Base-by-base conservation (phyloP, 1,140 invertebrate genomes). In the Magallana angulata region DNA sequence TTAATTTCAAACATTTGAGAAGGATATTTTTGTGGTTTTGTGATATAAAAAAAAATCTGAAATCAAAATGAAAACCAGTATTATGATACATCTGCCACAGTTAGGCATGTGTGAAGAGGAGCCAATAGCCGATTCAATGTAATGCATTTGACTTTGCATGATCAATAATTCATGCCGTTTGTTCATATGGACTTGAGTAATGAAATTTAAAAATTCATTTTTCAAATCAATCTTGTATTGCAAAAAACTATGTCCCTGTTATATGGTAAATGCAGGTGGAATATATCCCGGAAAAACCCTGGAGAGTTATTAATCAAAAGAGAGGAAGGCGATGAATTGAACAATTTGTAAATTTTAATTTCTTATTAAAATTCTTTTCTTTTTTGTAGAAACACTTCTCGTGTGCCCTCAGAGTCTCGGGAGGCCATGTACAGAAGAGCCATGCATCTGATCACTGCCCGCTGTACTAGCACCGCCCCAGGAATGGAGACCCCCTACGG, bases 391-490 rank as follows among this genome's bases (percentile, higher is more conserved):
- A 87, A 87, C 84, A 60, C 85, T 3, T 89, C 88, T 58, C 24
- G 87, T 14, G 83, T 84, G n/a, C 85, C 83, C 0, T 82, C 85
- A 7, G 90, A 89, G 30, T 89, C 90, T 0, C 84, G 90, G 16
- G 91, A 92, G 64, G 91, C 91, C 1, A 90, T 90, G 68, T 92
- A 89, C 57, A 84, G 88, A 24, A 87, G 88, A 80, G 92, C 92
- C 30, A 90, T 92, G 91, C 88, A 85, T 8, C 86, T 92, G 48
- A 85, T 92, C 84, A 89, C 90, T 16, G 90, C 85, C 9, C 88
- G 92, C 11, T 92, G 92, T 82, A 90, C 89, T 11, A 91, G 90
- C 82, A 87, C 82, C 57, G 81, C 71, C 48, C 85, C 64, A 7
- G 82, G 86, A 9, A 82, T 86, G 57, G 85, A 88, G 83, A 89